Evolutionary conservation across 2,797 vertebrate genomes (phyloP), one percentile per base, ranked within the genome.

Genomic region (Podarcis lilfordi): DNA sequence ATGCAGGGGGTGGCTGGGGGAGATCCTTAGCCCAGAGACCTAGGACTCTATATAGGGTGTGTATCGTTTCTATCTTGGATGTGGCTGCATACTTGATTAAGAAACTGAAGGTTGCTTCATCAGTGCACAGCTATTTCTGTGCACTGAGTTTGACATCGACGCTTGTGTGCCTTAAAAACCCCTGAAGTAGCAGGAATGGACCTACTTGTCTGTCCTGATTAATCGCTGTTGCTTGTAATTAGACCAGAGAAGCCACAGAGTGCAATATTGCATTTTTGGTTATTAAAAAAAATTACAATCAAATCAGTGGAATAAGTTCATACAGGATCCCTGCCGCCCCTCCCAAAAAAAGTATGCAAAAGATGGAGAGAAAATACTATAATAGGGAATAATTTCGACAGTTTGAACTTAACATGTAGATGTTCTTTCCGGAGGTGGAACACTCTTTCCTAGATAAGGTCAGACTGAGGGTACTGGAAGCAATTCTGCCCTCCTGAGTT

Each of bases 371-470:
- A 32, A 55, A 82, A 64, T 40, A 43, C 13, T 40, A 93, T 81
- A 77, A 82, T 87, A 92, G 92, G 80, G 90, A 93, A 91, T 76
- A 84, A 61, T 81, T 89, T 11, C 91, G 93, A 87, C 91, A 29
- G 75, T 78, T 75, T 94, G 90, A 89, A 94, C 94, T 92, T 93
- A 82, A 91, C 89, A 43, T 64, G 35, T 71, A 43, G 86, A 92
- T 85, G 92, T 92, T 80, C 86, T 92, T 92, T 95, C 95, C 92
- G 95, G 92, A 95, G 93, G 92, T 95, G 94, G 93, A 35, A 37
- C 86, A 83, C 89, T 91, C 91, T 96, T 83, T 94, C 89, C 91
- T 90, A 90, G 79, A 93, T 87, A 95, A 96, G 94, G 96, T 96
- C 84, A 82, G 88, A 85, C 37, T 13, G 29, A 55, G 17, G 71